These are phyloP conservation scores for Watersipora subatra DNA, from an alignment of 1,140 invertebrate genomes.

Conservation along the genomic window DNA sequence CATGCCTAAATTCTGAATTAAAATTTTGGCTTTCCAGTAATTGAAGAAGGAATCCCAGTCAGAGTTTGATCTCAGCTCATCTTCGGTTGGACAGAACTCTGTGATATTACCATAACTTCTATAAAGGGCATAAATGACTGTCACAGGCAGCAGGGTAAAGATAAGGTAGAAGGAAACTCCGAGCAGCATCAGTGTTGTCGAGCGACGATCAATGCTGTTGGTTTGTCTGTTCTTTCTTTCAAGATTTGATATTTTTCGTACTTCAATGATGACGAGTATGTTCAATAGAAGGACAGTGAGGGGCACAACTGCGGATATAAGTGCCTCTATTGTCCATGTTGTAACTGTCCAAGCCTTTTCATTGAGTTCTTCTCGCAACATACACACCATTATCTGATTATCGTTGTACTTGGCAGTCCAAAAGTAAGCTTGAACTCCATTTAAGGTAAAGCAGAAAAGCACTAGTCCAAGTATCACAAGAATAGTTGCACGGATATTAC, in stretches of 20 bases:
- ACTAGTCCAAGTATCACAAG: constrained; percentile 15
- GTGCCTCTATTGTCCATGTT: constrained; percentile 21
- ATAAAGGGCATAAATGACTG: constrained; percentile 23
- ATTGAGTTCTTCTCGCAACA: too few relatives aligned
- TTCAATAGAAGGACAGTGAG: constrained; percentile 30
- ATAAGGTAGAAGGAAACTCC: constrained; percentile 37
- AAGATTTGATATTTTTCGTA: constrained; percentile 21
- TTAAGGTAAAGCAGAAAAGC: constrained; percentile 15
- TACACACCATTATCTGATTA: too few relatives aligned
- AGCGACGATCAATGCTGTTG: constrained; percentile 18
- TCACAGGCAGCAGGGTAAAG: constrained; percentile 32
- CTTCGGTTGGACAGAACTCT: constrained; percentile 4
- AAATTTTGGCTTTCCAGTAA: constrained; percentile 19
- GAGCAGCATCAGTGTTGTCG: constrained; percentile 34
- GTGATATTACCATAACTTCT: constrained; percentile 12
- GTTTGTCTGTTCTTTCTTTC: constrained; percentile 13
- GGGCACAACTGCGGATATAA: constrained; percentile 29
- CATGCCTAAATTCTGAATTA: constrained; percentile 32
- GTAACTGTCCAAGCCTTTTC: constrained; percentile 1
- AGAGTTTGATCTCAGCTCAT: constrained; percentile 7
- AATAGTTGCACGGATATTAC: constrained; percentile 38
- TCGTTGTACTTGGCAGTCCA: constrained; percentile 17
- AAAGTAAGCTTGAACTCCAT: constrained; percentile 28
- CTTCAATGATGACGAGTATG: constrained; percentile 32
- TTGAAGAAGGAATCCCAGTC: constrained; percentile 18